Evolutionary conservation across 2,888 invertebrate genomes (phyloP).

Genomic region (Philaethria dido): DNA sequence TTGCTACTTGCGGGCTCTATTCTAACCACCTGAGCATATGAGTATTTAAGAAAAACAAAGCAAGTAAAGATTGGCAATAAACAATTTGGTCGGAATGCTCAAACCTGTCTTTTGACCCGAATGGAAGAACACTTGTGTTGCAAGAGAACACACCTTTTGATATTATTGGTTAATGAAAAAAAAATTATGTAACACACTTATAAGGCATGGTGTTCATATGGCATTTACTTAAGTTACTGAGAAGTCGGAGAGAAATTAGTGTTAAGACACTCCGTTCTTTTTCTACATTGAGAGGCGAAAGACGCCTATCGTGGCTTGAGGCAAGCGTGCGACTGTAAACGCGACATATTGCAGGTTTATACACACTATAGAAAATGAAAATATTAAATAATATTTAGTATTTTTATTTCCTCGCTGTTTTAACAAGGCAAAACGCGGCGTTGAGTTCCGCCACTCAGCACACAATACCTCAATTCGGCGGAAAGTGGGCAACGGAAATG

Average conservation of each 20-base stretch:
- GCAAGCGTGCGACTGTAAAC: too few species aligned
- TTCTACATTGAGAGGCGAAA: neutral
- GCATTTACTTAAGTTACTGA: constrained; percentile 1
- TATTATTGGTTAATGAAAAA: constrained; percentile 25
- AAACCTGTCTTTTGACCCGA: constrained; percentile 29
- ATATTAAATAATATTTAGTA: too few species aligned
- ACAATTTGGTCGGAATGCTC: constrained; percentile 13
- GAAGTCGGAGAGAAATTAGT: neutral
- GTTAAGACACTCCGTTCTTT: neutral
- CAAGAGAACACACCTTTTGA: constrained; percentile 23
- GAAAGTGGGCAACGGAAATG: too few species aligned
- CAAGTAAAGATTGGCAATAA: constrained; percentile 19
- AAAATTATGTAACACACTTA: constrained; percentile 8
- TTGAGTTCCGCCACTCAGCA: too few species aligned
- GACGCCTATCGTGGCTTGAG: too few species aligned
- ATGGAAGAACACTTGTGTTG: constrained; percentile 17
- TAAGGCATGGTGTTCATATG: constrained; percentile 4
- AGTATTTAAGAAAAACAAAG: neutral
- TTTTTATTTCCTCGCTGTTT: too few species aligned
- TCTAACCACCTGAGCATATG: neutral
- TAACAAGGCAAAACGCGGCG: too few species aligned
- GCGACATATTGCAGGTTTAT: too few species aligned
- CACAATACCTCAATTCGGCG: too few species aligned
- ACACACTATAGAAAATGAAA: too few species aligned
- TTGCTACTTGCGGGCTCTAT: neutral